phyloP scores from a whole-genome alignment of 1,140 invertebrate genomes.

The Rhagoletis pomonella region DNA sequence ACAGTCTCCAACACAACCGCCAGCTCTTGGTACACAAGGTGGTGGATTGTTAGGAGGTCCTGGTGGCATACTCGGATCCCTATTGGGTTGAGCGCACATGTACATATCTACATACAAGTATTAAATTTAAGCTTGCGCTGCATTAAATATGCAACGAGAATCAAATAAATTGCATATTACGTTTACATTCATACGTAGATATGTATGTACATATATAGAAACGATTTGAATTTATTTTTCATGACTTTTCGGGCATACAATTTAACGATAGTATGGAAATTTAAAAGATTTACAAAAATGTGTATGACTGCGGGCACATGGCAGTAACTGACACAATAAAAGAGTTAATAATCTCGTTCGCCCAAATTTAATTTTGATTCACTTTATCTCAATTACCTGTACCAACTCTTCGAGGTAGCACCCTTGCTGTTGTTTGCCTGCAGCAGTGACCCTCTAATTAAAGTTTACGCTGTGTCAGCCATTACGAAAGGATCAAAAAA shows the following conservation, averaged over 20 bases:
- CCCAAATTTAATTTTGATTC: background rate
- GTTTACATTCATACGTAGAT: background rate
- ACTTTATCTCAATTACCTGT: background rate
- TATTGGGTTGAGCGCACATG: slow-evolving; percentile 7
- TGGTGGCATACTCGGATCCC: slow-evolving; percentile 26
- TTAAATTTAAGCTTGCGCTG: background rate
- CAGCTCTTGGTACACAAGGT: background rate
- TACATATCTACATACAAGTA: background rate
- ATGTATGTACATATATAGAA: background rate
- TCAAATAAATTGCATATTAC: slow-evolving; percentile 20
- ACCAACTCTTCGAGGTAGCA: background rate
- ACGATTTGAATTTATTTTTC: background rate
- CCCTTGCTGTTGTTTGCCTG: background rate
- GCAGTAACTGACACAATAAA: background rate
- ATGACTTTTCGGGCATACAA: background rate
- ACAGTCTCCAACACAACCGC: background rate
- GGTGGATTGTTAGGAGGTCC: slow-evolving; percentile 26
- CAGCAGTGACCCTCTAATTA: background rate
- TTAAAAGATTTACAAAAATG: background rate
- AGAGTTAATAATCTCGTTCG: no score
- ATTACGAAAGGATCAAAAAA: slow-evolving; percentile 34
- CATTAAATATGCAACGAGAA: background rate
- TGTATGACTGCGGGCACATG: background rate
- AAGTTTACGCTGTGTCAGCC: slow-evolving; percentile 17
- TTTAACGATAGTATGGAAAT: background rate